Conservation (phyloP, 1,140 invertebrate species). For the Hyles euphorbiae region DNA sequence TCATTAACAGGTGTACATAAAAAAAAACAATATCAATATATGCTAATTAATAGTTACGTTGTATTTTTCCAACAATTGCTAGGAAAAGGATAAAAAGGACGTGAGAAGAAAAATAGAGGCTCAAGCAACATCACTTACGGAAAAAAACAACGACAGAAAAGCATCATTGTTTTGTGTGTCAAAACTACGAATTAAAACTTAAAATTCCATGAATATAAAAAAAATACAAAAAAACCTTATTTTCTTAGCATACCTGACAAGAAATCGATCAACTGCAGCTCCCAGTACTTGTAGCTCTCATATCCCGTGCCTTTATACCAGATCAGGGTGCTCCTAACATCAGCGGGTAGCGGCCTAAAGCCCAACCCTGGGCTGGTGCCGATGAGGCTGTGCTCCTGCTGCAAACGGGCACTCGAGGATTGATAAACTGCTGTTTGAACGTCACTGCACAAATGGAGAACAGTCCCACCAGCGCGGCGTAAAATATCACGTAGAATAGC, state of each 20-base stretch:
- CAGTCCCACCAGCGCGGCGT: constrained; percentile 82
- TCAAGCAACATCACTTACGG: too few relatives aligned
- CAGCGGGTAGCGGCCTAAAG: constrained; percentile 88
- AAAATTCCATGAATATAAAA: too few relatives aligned
- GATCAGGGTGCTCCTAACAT: constrained; percentile 94
- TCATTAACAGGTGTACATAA: too few relatives aligned
- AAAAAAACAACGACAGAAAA: too few relatives aligned
- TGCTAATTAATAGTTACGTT: too few relatives aligned
- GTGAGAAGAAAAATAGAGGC: too few relatives aligned
- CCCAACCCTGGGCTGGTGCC: constrained; percentile 90
- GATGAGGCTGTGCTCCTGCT: constrained; percentile 83
- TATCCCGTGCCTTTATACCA: constrained; percentile 89
- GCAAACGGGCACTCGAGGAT: constrained; percentile 81
- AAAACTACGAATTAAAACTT: too few relatives aligned
- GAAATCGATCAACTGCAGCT: constrained; percentile 82
- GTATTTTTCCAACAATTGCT: too few relatives aligned
- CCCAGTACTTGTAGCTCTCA: constrained; percentile 88
- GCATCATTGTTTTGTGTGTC: too few relatives aligned
- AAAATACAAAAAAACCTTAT: neutral
- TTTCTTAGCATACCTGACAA: constrained; percentile 78
- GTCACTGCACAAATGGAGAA: constrained; percentile 90
- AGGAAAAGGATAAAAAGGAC: too few relatives aligned
- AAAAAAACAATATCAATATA: too few relatives aligned
- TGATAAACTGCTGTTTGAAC: constrained; percentile 78
- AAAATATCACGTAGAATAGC: constrained; percentile 93